phyloP scores from a whole-genome alignment of 92 coral and sea anemone genomes.

The Hydrozoanthus gracilis region DNA sequence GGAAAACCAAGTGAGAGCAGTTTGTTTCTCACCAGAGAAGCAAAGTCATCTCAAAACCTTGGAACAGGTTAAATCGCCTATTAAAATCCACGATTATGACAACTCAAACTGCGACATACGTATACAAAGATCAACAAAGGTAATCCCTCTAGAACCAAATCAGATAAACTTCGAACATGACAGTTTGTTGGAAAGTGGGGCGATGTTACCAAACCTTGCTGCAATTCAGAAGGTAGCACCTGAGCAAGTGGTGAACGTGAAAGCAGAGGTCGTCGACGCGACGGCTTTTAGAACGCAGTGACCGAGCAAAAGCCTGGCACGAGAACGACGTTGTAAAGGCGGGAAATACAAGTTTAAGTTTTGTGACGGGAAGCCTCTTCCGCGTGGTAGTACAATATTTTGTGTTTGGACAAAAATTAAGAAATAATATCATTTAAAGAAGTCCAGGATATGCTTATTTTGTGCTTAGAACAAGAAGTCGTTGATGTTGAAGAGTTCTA shows the following conservation, averaged over 20 bases:
- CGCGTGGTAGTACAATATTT: background rate
- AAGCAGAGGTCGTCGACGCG: constrained; percentile 49
- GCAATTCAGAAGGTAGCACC: constrained; percentile 38
- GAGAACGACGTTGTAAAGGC: constrained; percentile 61
- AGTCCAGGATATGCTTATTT: background rate
- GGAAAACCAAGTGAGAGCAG: constrained; percentile 14
- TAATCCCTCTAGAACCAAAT: constrained; percentile 15
- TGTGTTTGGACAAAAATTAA: too few species aligned
- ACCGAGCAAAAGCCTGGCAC: constrained; percentile 52
- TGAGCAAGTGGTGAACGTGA: constrained; percentile 37
- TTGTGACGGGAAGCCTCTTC: constrained; percentile 22
- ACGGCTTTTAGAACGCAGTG: constrained; percentile 48
- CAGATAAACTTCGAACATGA: constrained; percentile 36
- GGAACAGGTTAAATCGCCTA: constrained; percentile 10
- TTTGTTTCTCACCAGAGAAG: constrained; percentile 22
- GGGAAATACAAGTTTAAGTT: constrained; percentile 48
- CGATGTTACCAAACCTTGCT: constrained; percentile 39
- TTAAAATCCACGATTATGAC: constrained; percentile 4
- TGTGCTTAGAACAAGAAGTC: background rate
- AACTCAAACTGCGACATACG: constrained; percentile 23
- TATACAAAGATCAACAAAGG: constrained; percentile 25
- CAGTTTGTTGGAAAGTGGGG: constrained; percentile 16
- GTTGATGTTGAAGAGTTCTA: too few species aligned
- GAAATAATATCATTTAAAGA: background rate
- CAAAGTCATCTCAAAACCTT: constrained; percentile 19